Evolutionary conservation across 92 coral and sea anemone species (phyloP).

Genomic region (Porites cylindrica): DNA sequence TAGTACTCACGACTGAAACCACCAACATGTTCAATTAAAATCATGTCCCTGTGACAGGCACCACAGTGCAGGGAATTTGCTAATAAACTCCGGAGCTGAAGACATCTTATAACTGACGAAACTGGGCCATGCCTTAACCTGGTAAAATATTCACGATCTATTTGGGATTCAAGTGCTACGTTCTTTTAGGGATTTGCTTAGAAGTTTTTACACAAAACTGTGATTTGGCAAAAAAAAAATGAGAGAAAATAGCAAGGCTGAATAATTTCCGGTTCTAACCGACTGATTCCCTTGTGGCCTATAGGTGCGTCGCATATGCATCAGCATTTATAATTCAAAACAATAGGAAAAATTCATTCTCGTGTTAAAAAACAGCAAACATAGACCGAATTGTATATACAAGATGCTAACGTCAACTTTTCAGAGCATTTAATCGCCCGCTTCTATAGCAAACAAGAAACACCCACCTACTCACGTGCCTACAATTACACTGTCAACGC

Average conservation of each 20-base stretch:
- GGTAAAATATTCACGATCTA: not conserved
- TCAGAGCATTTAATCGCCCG: no score
- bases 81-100: conserved; percentile 14
- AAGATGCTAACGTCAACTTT: no score
- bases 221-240: not conserved
- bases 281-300: conserved; percentile 6
- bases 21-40: not conserved
- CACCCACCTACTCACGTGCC: no score
- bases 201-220: not conserved
- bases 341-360: conserved; percentile 6
- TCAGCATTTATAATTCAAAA: not conserved
- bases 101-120: conserved; percentile 12
- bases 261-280: not conserved
- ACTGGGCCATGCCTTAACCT: conserved; percentile 11
- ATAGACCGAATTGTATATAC: not conserved
- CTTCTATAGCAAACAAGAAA: no score
- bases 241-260: not conserved
- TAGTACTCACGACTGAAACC: conserved; percentile 26
- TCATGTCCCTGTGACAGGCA: conserved; percentile 28
- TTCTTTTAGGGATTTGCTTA: not conserved
- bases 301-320: not conserved
- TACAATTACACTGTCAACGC: no score
- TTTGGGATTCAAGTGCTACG: not conserved
- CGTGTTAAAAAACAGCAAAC: not conserved
- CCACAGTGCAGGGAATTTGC: conserved; percentile 38